A percentile compares a stretch with the other conserved stretches of the same genome.
These are phyloP conservation scores for Leptopilina clavipes DNA, from an alignment of 1,140 invertebrate genomes.

Conservation along the genomic window DNA sequence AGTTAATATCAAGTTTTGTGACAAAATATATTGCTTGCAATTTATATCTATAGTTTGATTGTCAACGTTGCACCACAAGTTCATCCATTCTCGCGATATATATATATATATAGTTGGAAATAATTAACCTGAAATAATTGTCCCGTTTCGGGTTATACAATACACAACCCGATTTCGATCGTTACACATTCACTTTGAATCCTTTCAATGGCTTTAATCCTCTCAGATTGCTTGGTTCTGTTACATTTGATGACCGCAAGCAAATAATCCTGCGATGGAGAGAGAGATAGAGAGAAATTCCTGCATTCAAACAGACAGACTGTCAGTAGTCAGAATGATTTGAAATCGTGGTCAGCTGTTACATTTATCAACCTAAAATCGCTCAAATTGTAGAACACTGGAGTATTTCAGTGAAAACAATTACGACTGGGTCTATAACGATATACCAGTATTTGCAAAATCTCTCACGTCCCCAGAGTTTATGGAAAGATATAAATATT, in stretches of 20 bases:
- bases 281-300: slow-evolving; percentile 4
- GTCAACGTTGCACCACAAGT: not conserved
- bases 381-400: not conserved
- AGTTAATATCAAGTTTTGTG: not conserved
- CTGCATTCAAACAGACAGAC: not conserved
- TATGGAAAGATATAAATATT: too few species aligned
- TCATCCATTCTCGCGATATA: not conserved
- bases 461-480: not conserved
- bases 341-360: not conserved
- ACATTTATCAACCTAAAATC: slow-evolving; percentile 8
- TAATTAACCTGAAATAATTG: slow-evolving; percentile 22
- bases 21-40: not conserved
- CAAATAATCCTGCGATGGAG: slow-evolving; percentile 2
- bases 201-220: slow-evolving; percentile 13
- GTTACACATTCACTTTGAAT: slow-evolving; percentile 21
- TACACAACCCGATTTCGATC: not conserved
- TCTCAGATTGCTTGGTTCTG: not conserved
- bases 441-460: not conserved
- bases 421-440: not conserved
- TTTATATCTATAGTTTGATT: not conserved
- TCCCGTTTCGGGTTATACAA: not conserved
- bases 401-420: slow-evolving; percentile 10
- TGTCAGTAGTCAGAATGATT: slow-evolving; percentile 6
- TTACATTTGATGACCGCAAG: slow-evolving; percentile 10
- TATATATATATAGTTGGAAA: not conserved